Evolutionary conservation across 2,797 vertebrate species (phyloP).

Genomic region (Tragelaphus oryx): DNA sequence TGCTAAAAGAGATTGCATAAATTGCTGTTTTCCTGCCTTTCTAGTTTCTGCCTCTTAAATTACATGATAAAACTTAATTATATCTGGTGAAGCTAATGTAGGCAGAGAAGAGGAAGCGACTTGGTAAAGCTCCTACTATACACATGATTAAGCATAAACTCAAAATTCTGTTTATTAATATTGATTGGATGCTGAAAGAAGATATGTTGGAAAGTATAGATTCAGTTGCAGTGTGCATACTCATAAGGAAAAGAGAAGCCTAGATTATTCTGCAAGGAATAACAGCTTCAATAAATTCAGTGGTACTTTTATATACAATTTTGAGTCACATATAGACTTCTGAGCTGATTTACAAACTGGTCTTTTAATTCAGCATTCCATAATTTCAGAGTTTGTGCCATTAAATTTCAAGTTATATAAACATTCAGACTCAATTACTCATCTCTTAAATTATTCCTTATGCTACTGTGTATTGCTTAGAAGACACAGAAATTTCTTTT

Average conservation of each 20-base stretch:
- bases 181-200: not conserved
- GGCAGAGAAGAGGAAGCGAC: not conserved
- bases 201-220: not conserved
- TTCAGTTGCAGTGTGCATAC: not conserved
- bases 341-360: constrained; percentile 60
- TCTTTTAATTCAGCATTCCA: constrained; percentile 40
- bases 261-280: not conserved
- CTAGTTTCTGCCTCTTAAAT: constrained; percentile 19
- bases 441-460: constrained; percentile 50
- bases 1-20: not conserved
- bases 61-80: constrained; percentile 18
- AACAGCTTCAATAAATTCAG: not conserved
- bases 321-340: constrained; percentile 10
- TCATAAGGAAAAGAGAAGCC: not conserved
- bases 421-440: constrained; percentile 19
- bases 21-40: not conserved
- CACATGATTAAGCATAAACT: not conserved
- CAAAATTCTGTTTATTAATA: not conserved
- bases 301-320: constrained; percentile 10
- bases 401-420: constrained; percentile 47
- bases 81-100: constrained; percentile 20
- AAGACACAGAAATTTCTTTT: constrained; percentile 44
- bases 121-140: not conserved
- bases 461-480: constrained; percentile 22
- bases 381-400: constrained; percentile 52